Evolutionary conservation across 2,797 vertebrate genomes (phyloP), one percentile per base, ranked within the genome.

Genomic region (Catostomus latipinnis): DNA sequence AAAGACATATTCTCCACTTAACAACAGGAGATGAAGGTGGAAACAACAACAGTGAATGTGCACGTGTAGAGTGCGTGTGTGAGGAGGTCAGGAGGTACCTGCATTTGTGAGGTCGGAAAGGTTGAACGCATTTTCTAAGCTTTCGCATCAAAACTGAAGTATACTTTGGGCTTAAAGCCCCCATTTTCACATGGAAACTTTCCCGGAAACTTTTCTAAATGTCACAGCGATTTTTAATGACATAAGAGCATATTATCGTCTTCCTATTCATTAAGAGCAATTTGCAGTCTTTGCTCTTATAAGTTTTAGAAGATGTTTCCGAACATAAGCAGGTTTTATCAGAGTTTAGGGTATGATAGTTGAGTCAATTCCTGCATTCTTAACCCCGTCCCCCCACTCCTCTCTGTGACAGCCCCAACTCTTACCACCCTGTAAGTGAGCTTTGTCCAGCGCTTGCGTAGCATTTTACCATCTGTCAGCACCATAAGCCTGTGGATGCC

Each of bases 381-480:
- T 71, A 13, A 13, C 7, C 74, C 62, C 52, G 1, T 43, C 52
- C 14, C 66, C 57, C 57, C n/a, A 18, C 14, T 14, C 58, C 58
- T 58, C 67, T 49, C 13, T 52, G 46, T 73, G 74, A 62, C 22
- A 0, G 0, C 18, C 57, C 74, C 58, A 78, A 75, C 78, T 60
- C 83, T 71, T 53, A 69, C 63, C 71, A 61, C 78, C 58, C 71
- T 58, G 76, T 61, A 11, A 68, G 74, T 11, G n/a, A 61, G 63
- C 85, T 87, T 83, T 66, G 74, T 86, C 86, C 85, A 86, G 88
- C 88, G 88, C 87, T 82, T 91, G 84, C 83, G 71, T 74, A 86
- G 83, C 89, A 88, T 88, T 92, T 91, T 89, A 81, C 92, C 92
- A 93, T 92, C 92, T 93, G 93, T 94, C 92, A 90, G 87, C 86